Percentiles rank a stretch among this genome's conserved stretches.
phyloP scores from a whole-genome alignment of 2,888 invertebrate genomes.

The Pteria penguin region DNA sequence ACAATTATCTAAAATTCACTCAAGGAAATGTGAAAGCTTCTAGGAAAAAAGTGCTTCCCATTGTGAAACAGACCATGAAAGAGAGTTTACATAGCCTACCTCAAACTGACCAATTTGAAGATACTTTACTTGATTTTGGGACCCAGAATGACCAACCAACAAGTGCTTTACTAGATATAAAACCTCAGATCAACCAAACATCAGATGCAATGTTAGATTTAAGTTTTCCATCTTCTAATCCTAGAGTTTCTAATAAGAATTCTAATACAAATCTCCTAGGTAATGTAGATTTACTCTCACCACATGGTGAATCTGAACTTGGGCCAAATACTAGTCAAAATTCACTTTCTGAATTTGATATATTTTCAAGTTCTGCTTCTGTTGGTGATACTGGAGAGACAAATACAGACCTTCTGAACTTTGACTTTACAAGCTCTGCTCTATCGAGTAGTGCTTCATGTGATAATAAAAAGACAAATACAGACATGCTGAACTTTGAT shows the following conservation, averaged over 20 bases:
- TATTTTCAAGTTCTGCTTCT: neutral
- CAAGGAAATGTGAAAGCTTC: conserved; percentile 76
- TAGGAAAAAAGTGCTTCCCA: conserved; percentile 76
- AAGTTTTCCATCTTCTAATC: no score
- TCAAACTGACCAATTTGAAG: conserved; percentile 1
- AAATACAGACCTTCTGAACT: neutral
- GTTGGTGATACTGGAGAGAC: no score
- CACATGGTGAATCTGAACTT: neutral
- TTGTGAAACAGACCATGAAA: conserved; percentile 65
- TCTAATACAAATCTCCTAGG: neutral
- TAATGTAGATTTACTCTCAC: neutral
- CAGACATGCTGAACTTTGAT: neutral
- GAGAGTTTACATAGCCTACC: conserved; percentile 31
- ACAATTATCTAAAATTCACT: conserved; percentile 50
- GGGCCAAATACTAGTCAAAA: neutral
- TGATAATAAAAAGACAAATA: no score
- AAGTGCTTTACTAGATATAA: no score
- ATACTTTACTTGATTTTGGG: conserved; percentile 17
- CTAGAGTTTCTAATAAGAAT: neutral
- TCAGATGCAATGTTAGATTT: no score
- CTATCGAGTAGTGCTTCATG: no score
- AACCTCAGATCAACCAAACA: no score
- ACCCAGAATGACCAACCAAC: no score
- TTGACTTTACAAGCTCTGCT: neutral
- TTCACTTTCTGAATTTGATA: neutral